Evolutionary conservation across 2,888 invertebrate genomes (phyloP).

Genomic region (Protophormia terraenovae): DNA sequence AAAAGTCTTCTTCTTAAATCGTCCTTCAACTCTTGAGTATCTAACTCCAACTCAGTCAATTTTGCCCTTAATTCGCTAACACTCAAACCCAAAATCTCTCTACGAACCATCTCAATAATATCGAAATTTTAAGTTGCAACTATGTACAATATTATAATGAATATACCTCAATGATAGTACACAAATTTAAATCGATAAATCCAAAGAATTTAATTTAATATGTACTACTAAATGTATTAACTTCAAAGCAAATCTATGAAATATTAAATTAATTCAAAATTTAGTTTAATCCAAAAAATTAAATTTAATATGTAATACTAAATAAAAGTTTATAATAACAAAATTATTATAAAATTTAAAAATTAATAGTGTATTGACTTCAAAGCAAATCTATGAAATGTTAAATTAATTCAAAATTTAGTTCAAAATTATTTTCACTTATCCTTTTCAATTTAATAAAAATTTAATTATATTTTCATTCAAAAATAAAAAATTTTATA

Average conservation of each 20-base stretch:
- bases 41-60: constrained; percentile 13
- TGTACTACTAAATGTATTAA: no score
- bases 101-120: not conserved
- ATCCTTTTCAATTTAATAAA: not conserved
- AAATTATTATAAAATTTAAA: not conserved
- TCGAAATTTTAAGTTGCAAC: not conserved
- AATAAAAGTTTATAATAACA: not conserved
- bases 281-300: no score
- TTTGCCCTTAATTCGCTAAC: constrained; percentile 8
- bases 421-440: no score
- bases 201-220: no score
- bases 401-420: not conserved
- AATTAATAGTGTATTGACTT: not conserved
- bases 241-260: no score
- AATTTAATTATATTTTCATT: no score
- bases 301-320: not conserved
- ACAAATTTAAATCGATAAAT: not conserved
- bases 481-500: no score
- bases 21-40: constrained; percentile 1
- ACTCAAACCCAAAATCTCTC: constrained; percentile 10
- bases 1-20: constrained; percentile 21
- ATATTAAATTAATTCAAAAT: no score
- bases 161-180: not conserved
- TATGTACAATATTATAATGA: not conserved
- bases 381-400: no score